Base-by-base conservation (phyloP, 2,797 vertebrate species). In the Enteromius viviparus region DNA sequence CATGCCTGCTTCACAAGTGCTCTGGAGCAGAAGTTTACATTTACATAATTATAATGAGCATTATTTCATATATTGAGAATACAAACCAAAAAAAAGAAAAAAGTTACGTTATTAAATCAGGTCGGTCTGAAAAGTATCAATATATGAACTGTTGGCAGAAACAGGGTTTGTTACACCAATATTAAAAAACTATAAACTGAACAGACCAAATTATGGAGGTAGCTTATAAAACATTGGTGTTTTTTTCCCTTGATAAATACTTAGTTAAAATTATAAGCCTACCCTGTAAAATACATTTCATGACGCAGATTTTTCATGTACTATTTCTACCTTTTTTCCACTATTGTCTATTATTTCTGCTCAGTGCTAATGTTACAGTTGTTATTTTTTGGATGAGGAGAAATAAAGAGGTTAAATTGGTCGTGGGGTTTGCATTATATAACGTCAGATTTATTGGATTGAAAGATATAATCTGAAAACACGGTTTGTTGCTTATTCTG, bases 1-100 rank as follows among this genome's bases (percentile, higher is more conserved):
- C 11, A 8, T 34, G 60, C 23, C 37, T 74, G 68, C 51, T 78
- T 77, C 42, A 65, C 29, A 79, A 8, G 64, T 79, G 64, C 40
- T n/a, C 29, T 10, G 45, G 32, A 34, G 45, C 47, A 81, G 6
- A 19, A 17, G 10, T 65, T 49, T 37, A 23, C 23, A 65, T 51
- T 19, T 40, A 19, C 23, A 45, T 21, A 42, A 42, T 65, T 19
- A 51, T 11, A 40, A 65, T 29, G 23, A 53, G 1, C 8, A 8
- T 49, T 53, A 10, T 34, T 81, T 62, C 2, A 14, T 23, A 17
- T 47, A 37, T 23, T 23, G 4, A 17, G 23, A 62, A 72, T 49
- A 19, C 11, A 34, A 80, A 42, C 17, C 29, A 32, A 64, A 32
- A 62, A 40, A 3, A 19, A 17, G 29, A 12, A 23, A 21, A 34